Conservation (phyloP, 2,888 invertebrate genomes). For the Lasioglossum pauxillum region DNA sequence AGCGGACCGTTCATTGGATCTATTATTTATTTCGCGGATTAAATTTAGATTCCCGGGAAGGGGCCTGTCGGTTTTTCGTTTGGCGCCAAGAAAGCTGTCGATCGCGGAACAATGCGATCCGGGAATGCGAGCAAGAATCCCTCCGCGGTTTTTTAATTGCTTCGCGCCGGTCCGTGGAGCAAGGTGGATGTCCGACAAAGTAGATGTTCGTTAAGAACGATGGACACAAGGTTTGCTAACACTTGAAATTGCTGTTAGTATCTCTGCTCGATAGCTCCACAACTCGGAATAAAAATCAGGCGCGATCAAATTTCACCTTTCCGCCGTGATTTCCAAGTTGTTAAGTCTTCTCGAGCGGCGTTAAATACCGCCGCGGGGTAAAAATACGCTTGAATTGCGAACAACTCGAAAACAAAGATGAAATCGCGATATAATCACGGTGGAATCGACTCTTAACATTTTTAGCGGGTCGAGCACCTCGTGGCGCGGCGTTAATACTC, state of each 20-base stretch:
- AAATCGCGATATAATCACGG: conserved; percentile 1
- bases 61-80: conserved; percentile 22
- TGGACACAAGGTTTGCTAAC: not conserved
- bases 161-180: not conserved
- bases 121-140: conserved; percentile 18
- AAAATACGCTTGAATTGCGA: not conserved
- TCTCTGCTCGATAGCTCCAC: too few relatives aligned
- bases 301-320: not conserved
- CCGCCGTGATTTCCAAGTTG: not conserved
- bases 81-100: conserved; percentile 18
- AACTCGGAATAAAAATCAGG: not conserved
- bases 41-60: conserved; percentile 26
- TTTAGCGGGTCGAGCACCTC: not conserved
- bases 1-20: conserved; percentile 35
- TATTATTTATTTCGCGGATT: conserved; percentile 33
- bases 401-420: not conserved
- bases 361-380: not conserved
- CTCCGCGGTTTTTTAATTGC: conserved; percentile 6
- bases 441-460: not conserved
- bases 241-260: not conserved
- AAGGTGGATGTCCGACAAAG: not conserved
- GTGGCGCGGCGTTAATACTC: not conserved
- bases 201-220: not conserved
- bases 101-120: not conserved
- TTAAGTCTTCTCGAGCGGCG: not conserved